Conservation (phyloP, 2,888 invertebrate species). For the Cerceris rybyensis region DNA sequence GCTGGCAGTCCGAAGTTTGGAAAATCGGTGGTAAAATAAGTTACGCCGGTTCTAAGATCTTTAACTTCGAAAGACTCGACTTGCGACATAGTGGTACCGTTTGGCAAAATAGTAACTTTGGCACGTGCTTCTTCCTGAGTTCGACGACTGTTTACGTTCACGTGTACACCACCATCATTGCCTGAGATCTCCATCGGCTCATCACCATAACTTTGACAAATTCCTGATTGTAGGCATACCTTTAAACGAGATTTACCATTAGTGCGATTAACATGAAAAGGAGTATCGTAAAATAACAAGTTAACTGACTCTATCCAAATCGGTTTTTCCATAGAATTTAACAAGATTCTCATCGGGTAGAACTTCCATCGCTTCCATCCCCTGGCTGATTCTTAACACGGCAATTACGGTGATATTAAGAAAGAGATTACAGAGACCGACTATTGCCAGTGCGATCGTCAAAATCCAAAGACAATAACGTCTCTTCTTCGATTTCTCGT, state of each 20-base stretch:
- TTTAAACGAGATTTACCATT: conserved; percentile 36
- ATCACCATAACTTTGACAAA: conserved; percentile 81
- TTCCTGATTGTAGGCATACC: conserved; percentile 78
- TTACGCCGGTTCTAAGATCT: conserved; percentile 85
- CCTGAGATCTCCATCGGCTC: conserved; percentile 80
- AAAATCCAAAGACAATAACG: conserved; percentile 87
- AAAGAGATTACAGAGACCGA: conserved; percentile 87
- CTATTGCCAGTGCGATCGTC: conserved; percentile 88
- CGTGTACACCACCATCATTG: conserved; percentile 77
- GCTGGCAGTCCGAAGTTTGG: conserved; percentile 88
- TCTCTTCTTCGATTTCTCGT: conserved; percentile 69
- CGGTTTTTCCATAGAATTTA: conserved; percentile 90
- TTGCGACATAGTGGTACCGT: conserved; percentile 87
- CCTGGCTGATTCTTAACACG: conserved; percentile 90
- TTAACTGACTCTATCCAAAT: conserved; percentile 86
- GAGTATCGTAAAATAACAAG: not conserved
- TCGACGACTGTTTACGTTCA: conserved; percentile 75
- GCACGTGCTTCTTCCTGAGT: conserved; percentile 67
- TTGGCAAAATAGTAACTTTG: conserved; percentile 83
- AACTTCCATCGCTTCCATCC: conserved; percentile 93
- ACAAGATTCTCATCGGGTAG: conserved; percentile 88
- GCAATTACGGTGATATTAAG: conserved; percentile 91
- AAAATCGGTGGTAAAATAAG: conserved; percentile 87
- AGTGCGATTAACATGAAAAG: not conserved
- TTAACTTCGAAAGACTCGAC: conserved; percentile 88